A percentile compares a stretch with the other conserved stretches of the same genome.
Conservation (phyloP, 2,888 invertebrate genomes). For the Oligia latruncula region DNA sequence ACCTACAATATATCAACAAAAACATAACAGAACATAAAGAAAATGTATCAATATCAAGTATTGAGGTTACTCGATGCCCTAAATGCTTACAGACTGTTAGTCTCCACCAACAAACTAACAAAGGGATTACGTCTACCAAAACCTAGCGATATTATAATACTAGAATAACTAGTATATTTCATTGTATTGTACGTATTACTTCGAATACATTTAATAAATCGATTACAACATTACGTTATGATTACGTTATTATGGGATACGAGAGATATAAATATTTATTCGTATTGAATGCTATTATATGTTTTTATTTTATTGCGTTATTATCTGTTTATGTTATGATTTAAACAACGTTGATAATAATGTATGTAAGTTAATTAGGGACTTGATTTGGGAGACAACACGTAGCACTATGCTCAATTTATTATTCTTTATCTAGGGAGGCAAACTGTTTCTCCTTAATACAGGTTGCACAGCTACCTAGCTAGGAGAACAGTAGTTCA, state of each 20-base stretch:
- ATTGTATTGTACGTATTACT: constrained; percentile 9
- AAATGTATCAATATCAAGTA: constrained; percentile 26
- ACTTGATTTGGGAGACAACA: too few relatives aligned
- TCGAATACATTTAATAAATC: constrained; percentile 34
- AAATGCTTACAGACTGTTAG: constrained; percentile 35
- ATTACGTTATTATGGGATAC: not conserved
- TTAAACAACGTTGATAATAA: too few relatives aligned
- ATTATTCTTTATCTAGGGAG: too few relatives aligned
- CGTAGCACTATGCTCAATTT: too few relatives aligned
- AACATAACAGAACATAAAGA: constrained; percentile 3
- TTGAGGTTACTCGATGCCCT: constrained; percentile 39
- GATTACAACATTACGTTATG: constrained; percentile 17
- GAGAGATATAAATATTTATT: constrained; percentile 31
- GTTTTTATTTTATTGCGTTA: not conserved
- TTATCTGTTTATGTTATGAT: constrained; percentile 5
- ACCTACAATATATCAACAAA: not conserved
- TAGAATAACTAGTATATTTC: not conserved
- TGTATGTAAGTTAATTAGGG: too few relatives aligned
- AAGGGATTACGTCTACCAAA: constrained; percentile 39
- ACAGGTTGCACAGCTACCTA: too few relatives aligned
- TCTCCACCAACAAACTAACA: constrained; percentile 25
- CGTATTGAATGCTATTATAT: constrained; percentile 17
- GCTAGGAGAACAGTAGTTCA: too few relatives aligned
- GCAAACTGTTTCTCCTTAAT: too few relatives aligned
- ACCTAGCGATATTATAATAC: not conserved